Base-by-base conservation (phyloP, 2,888 invertebrate genomes). In the Lysandra bellargus region DNA sequence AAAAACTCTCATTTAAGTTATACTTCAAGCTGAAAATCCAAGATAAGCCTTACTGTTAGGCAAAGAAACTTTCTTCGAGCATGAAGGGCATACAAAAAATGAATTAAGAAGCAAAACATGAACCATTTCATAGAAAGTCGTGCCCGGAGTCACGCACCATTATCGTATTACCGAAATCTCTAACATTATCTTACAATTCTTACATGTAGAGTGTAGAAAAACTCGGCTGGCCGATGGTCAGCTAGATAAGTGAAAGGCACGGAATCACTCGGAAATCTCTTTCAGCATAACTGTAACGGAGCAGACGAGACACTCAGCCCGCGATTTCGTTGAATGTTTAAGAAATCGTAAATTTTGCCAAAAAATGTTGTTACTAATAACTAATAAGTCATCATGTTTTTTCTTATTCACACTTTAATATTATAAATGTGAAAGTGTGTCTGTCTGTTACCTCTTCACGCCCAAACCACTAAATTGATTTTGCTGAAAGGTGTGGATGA, bases 171-270 rank as follows among this genome's bases (percentile, higher is more conserved):
- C 88, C 92, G 89, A 90, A 94, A 94, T 94, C 94, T 93, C 89
- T 87, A 88, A 89, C 93, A 93, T 93, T 93, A 92, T 57, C 69
- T 33, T 14, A 91, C 91, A 92, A 57, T 57, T 92, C 91, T 92
- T 91, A 92, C 90, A 91, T 92, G 91, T 89, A 93, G 92, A 89
- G 91, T 90, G 87, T 85, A 89, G 91, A 90, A 85, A 92, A 91
- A 89, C 92, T 90, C 92, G 30, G 30, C 64, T 69, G 91, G 89
- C 91, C 89, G 94, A 94, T 93, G 93, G 92, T 90, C 92, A 92
- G 89, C 84, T 78, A 91, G 94, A 94, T 94, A 93, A 93, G 93
- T 94, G 94, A 94, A 94, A 94, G 93, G 92, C 85, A 90, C 93
- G 93, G 93, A 88, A 91, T 90, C 90, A 84, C 88, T 90, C 87